phyloP scores from a whole-genome alignment of 2,888 invertebrate species.

The Allolobophora icterica region DNA sequence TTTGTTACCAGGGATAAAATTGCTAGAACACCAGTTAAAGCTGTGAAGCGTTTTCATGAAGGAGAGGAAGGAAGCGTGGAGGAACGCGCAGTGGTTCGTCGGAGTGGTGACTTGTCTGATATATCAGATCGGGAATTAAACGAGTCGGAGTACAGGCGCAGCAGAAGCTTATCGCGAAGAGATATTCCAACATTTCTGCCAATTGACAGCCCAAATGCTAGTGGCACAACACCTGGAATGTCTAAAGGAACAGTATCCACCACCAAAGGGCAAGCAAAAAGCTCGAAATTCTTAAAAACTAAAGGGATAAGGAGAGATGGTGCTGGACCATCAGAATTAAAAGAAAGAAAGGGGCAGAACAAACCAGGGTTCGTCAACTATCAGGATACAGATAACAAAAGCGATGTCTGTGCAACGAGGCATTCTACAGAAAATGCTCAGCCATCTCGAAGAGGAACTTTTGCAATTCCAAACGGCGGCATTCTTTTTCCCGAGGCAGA shows the following conservation, averaged over 20 bases:
- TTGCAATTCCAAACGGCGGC: neutral
- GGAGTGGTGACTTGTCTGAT: neutral
- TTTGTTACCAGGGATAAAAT: conserved; percentile 20
- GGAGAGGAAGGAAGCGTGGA: neutral
- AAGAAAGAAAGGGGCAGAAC: neutral
- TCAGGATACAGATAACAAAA: neutral
- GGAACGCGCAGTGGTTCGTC: neutral
- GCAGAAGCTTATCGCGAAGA: neutral
- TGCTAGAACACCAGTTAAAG: neutral
- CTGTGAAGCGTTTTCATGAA: neutral
- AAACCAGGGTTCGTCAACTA: neutral
- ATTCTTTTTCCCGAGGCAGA: neutral
- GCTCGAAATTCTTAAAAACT: neutral
- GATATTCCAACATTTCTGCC: neutral
- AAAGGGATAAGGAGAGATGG: neutral
- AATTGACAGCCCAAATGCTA: neutral
- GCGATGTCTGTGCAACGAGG: neutral
- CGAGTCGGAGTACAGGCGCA: neutral
- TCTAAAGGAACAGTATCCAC: neutral
- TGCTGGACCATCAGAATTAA: neutral
- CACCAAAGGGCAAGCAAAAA: neutral
- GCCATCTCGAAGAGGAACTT: neutral
- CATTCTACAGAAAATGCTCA: neutral
- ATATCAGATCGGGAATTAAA: neutral
- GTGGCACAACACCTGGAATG: neutral